phyloP scores from a whole-genome alignment of 2,113 vertebrate genomes.

The Aplodontia rufa region DNA sequence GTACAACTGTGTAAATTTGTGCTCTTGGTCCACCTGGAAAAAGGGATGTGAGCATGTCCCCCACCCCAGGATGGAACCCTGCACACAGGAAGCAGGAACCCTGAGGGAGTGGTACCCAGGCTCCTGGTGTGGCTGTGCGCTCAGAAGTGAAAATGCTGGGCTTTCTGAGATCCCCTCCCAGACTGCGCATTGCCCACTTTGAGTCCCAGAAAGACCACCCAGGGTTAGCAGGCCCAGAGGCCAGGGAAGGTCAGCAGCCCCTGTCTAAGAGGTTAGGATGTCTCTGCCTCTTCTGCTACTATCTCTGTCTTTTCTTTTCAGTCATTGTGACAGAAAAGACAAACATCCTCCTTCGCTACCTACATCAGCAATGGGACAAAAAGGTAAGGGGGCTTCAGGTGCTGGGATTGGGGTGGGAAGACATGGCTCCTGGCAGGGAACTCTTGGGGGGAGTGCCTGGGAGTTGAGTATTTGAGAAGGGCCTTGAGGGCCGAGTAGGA shows the following conservation, averaged over 20 bases:
- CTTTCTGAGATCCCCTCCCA: neutral
- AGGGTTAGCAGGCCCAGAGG: neutral
- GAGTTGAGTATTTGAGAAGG: neutral
- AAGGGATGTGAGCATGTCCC: fast-evolving
- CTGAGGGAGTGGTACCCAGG: fast-evolving
- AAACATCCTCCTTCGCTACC: slow-evolving; percentile 95
- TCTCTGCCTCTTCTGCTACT: neutral
- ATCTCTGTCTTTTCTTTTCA: slow-evolving; percentile 73
- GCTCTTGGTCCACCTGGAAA: neutral
- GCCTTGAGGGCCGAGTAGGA: neutral
- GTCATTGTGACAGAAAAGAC: slow-evolving; percentile 99
- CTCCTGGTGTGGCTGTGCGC: neutral
- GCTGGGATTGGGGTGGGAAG: neutral
- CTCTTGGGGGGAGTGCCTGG: neutral
- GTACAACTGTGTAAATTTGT: neutral
- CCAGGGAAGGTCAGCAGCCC: neutral
- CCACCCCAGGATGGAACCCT: fast-evolving
- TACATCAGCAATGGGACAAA: slow-evolving; percentile 98
- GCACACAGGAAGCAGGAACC: neutral
- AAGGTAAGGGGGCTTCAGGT: slow-evolving; percentile 85
- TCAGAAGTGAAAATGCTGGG: neutral
- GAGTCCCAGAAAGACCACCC: neutral
- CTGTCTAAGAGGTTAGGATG: neutral
- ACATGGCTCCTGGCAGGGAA: neutral
- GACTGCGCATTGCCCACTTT: neutral